Conservation (phyloP, 2,888 invertebrate species). For the Leptinotarsa peninsularis region DNA sequence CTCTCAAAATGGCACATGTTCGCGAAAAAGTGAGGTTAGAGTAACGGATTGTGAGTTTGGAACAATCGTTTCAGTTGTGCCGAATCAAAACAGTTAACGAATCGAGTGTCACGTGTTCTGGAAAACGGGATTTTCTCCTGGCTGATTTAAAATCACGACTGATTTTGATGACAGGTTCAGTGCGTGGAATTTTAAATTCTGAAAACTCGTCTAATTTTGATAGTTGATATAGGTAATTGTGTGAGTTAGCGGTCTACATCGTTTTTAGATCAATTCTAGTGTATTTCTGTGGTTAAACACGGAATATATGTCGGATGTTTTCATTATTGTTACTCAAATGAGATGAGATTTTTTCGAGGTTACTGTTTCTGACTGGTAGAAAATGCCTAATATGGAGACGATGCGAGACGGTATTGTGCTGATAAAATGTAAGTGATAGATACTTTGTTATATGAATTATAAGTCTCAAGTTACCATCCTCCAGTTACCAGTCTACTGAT, state of each 20-base stretch:
- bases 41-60: not conserved
- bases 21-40: conserved; percentile 14
- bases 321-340: not conserved
- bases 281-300: not conserved
- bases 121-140: not conserved
- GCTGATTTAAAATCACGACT: not conserved
- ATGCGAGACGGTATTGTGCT: conserved; percentile 79
- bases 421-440: conserved; percentile 76
- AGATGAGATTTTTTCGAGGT: conserved; percentile 5
- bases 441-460: not conserved
- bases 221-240: not conserved
- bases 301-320: not conserved
- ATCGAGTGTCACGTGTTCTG: not conserved
- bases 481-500: no score
- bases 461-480: not conserved
- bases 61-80: not conserved
- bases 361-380: not conserved
- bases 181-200: not conserved
- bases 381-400: conserved; percentile 70
- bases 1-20: not conserved
- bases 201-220: not conserved
- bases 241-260: not conserved
- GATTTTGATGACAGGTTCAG: not conserved
- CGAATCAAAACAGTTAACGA: not conserved
- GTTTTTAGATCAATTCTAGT: not conserved